Evolutionary conservation across 2,888 invertebrate genomes (phyloP), one percentile per base, ranked within the genome.

Genomic region (Cantharis lateralis): DNA sequence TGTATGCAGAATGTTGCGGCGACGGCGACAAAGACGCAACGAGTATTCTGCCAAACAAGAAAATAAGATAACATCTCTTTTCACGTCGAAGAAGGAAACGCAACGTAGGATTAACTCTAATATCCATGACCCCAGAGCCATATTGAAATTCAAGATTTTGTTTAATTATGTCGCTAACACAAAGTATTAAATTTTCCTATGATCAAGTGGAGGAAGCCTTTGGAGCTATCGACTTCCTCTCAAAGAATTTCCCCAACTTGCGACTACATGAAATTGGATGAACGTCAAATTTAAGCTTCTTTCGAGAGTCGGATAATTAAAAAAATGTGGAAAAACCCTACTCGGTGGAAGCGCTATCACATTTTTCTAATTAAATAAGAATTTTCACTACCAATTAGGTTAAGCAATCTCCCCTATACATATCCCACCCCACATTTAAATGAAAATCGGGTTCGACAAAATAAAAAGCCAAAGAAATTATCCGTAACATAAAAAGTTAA

Each of bases 91-190:
- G 69, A 32, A 62, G 73, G 69, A 73, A 73, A 66, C 64, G 24
- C 15, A n/a, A 66, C 13, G 64, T 18, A 66, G 24, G n/a, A 66
- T 66, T 66, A 48, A 18, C 18, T 66, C n/a, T 66, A 66, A 66
- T 20, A 73, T 66, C 73, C 62, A 68, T 73, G 68, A 73, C 69
- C 73, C 16, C 70, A 48, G 10, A 62, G 63, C 74, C 20, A 24
- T 64, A 70, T 74, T 70, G 74, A 74, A 74, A 74, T 70, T 74
- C 70, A 70, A 74, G 70, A 74, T 66, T 74, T 74, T 64, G 74
- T 32, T 70, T 74, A 74, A 74, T 74, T 74, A 74, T 48, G 62
- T 20, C 64, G 18, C 18, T 66, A 66, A 16, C 64, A 66, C 64
- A 66, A 66, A 63, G 24, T 66, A 66, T 66, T 24, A 66, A n/a